Percentiles rank a stretch among this genome's conserved stretches.
Evolutionary conservation across 2,888 invertebrate genomes (phyloP).

Genomic region (Polydesmus complanatus): DNA sequence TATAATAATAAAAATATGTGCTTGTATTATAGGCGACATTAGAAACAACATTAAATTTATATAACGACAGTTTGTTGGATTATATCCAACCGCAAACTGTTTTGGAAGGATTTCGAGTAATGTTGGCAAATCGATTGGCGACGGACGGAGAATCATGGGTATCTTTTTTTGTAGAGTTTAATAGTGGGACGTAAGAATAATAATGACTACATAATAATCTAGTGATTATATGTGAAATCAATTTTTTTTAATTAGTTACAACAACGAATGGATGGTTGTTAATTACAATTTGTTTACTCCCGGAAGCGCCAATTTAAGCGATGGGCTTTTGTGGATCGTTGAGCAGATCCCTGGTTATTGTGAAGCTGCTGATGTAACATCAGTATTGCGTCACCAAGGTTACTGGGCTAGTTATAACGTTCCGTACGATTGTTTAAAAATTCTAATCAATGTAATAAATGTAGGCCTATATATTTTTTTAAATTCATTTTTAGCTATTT

Average conservation of each 20-base stretch:
- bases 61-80: neutral
- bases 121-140: conserved; percentile 70
- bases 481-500: conserved; percentile 44
- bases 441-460: too few relatives aligned
- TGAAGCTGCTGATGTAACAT: conserved; percentile 44
- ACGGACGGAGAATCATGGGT: conserved; percentile 37
- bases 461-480: too few relatives aligned
- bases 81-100: neutral
- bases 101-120: conserved; percentile 56
- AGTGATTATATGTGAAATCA: neutral
- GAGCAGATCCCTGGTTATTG: conserved; percentile 54
- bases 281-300: conserved; percentile 52
- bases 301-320: conserved; percentile 27
- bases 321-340: conserved; percentile 50
- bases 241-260: conserved; percentile 42
- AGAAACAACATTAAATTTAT: neutral
- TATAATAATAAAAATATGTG: neutral
- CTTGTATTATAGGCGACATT: neutral
- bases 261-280: conserved; percentile 74
- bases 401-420: conserved; percentile 63
- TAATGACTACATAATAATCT: neutral
- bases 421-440: too few relatives aligned
- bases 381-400: conserved; percentile 43
- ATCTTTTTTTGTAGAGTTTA: neutral
- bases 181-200: neutral